These are phyloP conservation scores for Paratrypauchen microcephalus DNA, from an alignment of 2,797 vertebrate species.

Conservation along the genomic window DNA sequence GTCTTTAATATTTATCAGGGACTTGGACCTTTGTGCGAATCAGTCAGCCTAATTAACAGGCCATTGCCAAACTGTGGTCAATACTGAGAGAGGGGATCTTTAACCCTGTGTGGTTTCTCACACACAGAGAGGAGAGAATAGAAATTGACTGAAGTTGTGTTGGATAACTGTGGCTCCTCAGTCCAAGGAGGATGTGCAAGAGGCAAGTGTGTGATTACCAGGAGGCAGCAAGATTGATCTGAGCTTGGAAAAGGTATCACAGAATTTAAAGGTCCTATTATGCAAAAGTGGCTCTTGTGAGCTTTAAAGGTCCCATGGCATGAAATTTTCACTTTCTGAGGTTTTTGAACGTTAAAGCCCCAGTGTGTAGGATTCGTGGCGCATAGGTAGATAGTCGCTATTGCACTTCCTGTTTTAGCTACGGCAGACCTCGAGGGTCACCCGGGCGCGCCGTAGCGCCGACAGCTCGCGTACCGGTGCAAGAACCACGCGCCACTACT, in stretches of 20 bases:
- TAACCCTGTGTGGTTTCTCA: constrained; percentile 60
- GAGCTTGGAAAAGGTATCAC: neutral
- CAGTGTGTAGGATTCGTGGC: no score
- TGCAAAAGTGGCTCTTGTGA: no score
- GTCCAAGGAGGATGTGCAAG: constrained; percentile 24
- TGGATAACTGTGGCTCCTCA: constrained; percentile 53
- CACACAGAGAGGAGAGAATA: constrained; percentile 56
- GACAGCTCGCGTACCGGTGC: no score
- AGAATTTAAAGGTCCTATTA: no score
- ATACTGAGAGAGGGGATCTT: constrained; percentile 54
- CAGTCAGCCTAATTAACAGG: constrained; percentile 71
- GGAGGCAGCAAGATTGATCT: constrained; percentile 17
- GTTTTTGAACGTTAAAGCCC: no score
- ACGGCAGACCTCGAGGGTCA: no score
- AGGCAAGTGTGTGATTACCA: constrained; percentile 21
- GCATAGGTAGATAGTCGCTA: no score
- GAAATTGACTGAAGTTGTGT: constrained; percentile 66
- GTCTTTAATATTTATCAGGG: constrained; percentile 52
- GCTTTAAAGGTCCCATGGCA: no score
- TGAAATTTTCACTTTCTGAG: no score
- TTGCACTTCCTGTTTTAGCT: no score
- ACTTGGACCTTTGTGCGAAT: constrained; percentile 43
- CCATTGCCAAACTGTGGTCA: constrained; percentile 49
- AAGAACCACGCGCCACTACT: no score
- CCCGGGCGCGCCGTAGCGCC: no score